These are phyloP conservation scores for Thaumetopoea pityocampa DNA, from an alignment of 1,140 invertebrate genomes.

Conservation along the genomic window DNA sequence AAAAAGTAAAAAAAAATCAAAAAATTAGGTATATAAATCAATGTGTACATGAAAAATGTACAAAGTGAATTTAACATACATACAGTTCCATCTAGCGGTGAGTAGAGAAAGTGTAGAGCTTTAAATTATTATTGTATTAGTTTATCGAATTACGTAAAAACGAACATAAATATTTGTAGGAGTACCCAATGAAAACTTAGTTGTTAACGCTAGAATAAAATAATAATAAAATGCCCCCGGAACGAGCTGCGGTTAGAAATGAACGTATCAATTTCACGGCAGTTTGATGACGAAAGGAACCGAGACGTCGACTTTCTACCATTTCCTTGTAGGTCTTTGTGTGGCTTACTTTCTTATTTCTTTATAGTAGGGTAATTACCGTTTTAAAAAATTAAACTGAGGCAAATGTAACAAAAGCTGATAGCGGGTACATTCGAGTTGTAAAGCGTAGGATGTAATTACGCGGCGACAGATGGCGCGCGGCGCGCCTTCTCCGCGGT, in stretches of 20 bases:
- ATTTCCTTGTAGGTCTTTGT: constrained; percentile 34
- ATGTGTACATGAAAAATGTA: no score
- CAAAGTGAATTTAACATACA: no score
- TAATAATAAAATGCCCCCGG: constrained; percentile 6
- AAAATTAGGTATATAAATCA: no score
- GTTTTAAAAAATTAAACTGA: constrained; percentile 59
- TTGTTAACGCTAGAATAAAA: background rate
- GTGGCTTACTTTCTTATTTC: constrained; percentile 61
- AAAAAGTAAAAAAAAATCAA: no score
- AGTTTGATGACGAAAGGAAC: constrained; percentile 41
- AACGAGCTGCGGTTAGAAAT: constrained; percentile 39
- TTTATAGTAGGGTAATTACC: constrained; percentile 53
- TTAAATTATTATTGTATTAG: constrained; percentile 1
- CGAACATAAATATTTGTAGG: no score
- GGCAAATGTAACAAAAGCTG: constrained; percentile 42
- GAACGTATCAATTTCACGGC: constrained; percentile 54
- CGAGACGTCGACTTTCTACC: constrained; percentile 49
- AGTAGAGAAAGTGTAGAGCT: constrained; percentile 29
- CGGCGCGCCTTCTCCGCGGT: constrained; percentile 20
- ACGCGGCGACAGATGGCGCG: constrained; percentile 52
- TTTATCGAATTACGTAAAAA: no score
- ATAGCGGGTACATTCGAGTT: constrained; percentile 29
- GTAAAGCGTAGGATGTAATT: constrained; percentile 67
- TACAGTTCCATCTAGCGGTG: constrained; percentile 34
- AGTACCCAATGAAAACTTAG: no score